Base-by-base conservation (phyloP, 1,140 invertebrate species). In the Euura saliciscinereae region DNA sequence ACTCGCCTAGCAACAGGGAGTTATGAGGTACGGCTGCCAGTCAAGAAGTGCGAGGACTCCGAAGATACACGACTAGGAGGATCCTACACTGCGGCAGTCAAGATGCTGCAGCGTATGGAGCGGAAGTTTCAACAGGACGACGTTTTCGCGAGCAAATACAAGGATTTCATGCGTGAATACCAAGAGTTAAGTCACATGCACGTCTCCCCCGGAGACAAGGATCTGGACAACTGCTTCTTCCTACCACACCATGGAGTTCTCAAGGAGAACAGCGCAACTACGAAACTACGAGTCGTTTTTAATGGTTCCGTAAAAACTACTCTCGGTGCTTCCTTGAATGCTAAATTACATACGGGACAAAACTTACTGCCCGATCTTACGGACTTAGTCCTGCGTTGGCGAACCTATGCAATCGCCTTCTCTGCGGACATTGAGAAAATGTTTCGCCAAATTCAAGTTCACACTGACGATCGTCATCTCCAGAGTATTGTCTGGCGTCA, bases 401-500 rank as follows among this genome's bases (percentile, higher is more conserved):
- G 66, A 59, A 1, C 71, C 13, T 66, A 72, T 46, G 42, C 42
- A 68, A 51, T 68, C 78, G 74, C 72, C 3, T 68, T 79, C 10
- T 70, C 74, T 10, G 75, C 73, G 4, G 78, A 81, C 65, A 75
- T 82, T 28, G 69, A 75, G 44, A 79, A 82, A 73, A 83, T 84
- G 79, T 86, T 78, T 69, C 71, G 82, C 3, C 80, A 82, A 72
- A 77, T 85, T 10, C 13, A 6, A 45, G 69, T 85, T 5, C 43
- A 74, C 67, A 7, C 65, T 42, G 44, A 77, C n/a, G 74, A 84
- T 68, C 43, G 45, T 10, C 51, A 78, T 46, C 76, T 76, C 44
- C 83, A 85, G 74, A 51, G 79, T 6, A 84, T 85, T 43, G 10
- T 84, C 1, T 85, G 84, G 80, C 13, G 78, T 46, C n/a, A 65